Base-by-base conservation (phyloP, 2,888 invertebrate genomes). In the Zelleria hepariella region DNA sequence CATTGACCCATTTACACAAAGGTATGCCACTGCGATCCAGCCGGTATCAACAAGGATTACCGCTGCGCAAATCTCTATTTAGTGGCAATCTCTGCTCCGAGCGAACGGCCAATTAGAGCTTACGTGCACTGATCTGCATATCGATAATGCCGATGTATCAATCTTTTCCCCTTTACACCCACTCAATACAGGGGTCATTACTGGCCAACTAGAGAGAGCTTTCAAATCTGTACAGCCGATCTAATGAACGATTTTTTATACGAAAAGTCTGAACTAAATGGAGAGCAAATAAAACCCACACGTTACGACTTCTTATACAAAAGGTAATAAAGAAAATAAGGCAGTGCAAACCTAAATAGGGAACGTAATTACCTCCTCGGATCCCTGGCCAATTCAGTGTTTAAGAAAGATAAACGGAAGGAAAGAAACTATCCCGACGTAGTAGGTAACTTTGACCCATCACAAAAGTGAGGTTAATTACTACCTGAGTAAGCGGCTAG, bases 371-470 rank as follows among this genome's bases (percentile, higher is more conserved):
- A 87, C 80, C 57, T 78, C 71, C 68, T 73, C 65, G 75, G 76
- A 82, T 82, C 82, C 82, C 82, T 70, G 68, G 78, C 80, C 82
- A 82, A 86, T 82, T 84, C 81, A 80, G 78, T 86, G 83, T 84
- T 85, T 84, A 87, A 87, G 86, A 84, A 83, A 87, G 87, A 87
- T 87, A 86, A 87, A 87, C 82, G 87, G 75, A 72, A 76, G 70
- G 70, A 78, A 82, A 79, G 78, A 76, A 82, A 80, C 80, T 78
- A 78, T 78, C 82, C 74, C 72, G 74, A 74, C 75, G 71, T 74
- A 82, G 79, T 77, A 80, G 80, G 78, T 77, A 77, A 79, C 75
- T 78, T 71, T 68, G 68, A 72, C 69, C 66, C 63, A 75, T 74
- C 74, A 75, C 73, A 71, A 70, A 72, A 71, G 70, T 69, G 68